These are phyloP conservation scores for Bos javanicus DNA, from an alignment of 2,113 vertebrate species.

Conservation along the genomic window DNA sequence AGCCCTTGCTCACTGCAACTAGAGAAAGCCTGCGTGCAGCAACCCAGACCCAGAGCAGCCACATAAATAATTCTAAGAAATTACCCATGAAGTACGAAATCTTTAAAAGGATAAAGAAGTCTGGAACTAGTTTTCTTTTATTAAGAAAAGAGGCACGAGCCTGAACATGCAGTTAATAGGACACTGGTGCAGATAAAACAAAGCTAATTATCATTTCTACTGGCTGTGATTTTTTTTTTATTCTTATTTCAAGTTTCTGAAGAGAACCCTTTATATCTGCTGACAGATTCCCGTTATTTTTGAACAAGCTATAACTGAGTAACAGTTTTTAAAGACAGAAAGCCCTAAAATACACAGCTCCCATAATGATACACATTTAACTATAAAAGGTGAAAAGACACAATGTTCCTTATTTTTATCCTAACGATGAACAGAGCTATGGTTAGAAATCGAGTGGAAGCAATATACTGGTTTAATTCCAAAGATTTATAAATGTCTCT, in stretches of 20 bases:
- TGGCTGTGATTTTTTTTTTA: background rate
- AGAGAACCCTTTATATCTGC: background rate
- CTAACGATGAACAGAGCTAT: background rate
- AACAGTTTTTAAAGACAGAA: slow-evolving; percentile 1
- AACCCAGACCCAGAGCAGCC: background rate
- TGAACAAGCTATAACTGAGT: background rate
- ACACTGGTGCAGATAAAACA: background rate
- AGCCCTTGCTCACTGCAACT: background rate
- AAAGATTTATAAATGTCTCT: background rate
- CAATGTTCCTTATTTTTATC: background rate
- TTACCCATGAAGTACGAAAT: background rate
- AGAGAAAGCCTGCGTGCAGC: background rate
- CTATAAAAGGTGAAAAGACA: background rate
- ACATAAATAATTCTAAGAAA: background rate
- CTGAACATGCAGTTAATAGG: background rate
- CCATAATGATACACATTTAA: background rate
- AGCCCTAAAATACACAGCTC: background rate
- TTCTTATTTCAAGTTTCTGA: background rate
- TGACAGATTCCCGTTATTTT: background rate
- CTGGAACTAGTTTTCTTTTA: background rate
- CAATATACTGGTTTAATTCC: background rate
- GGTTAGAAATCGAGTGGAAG: background rate
- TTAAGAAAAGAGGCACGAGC: background rate
- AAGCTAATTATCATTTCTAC: background rate
- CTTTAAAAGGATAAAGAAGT: background rate